Evolutionary conservation across 2,113 vertebrate species (phyloP).

Genomic region (Parotia lawesii): DNA sequence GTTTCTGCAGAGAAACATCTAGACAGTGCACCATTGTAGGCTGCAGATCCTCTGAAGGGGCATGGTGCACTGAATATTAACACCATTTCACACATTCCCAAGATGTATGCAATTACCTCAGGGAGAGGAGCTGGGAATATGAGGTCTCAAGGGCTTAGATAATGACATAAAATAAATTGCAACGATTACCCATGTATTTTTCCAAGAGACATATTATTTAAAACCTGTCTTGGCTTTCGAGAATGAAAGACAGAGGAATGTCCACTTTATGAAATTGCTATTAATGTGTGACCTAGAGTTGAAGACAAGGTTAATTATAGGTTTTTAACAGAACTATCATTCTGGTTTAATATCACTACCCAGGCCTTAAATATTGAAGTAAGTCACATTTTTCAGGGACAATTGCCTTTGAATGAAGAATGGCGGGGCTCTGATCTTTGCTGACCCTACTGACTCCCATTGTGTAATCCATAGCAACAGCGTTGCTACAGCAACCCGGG

Average conservation of each 20-base stretch:
- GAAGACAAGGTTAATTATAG: constrained; percentile 83
- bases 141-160: constrained; percentile 76
- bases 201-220: constrained; percentile 78
- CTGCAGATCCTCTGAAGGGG: constrained; percentile 52
- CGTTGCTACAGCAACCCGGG: constrained; percentile 80
- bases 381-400: constrained; percentile 81
- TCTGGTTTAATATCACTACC: constrained; percentile 79
- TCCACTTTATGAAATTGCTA: constrained; percentile 84
- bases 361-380: constrained; percentile 81
- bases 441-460: constrained; percentile 76
- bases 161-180: constrained; percentile 90
- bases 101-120: constrained; percentile 74
- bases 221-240: constrained; percentile 72
- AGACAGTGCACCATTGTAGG: constrained; percentile 44
- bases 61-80: constrained; percentile 69
- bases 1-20: constrained; percentile 10
- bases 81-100: constrained; percentile 72
- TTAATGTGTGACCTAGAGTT: constrained; percentile 76
- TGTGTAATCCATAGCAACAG: constrained; percentile 78
- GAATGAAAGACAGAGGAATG: constrained; percentile 79
- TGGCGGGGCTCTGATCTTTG: constrained; percentile 86
- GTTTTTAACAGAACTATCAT: constrained; percentile 82
- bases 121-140: constrained; percentile 69
- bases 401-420: constrained; percentile 91
- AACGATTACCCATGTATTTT: constrained; percentile 81